Percentiles rank a stretch among this genome's conserved stretches.
These are phyloP conservation scores for Caenorhabditis sp. DNA, from an alignment of 2,888 invertebrate genomes.

Conservation along the genomic window DNA sequence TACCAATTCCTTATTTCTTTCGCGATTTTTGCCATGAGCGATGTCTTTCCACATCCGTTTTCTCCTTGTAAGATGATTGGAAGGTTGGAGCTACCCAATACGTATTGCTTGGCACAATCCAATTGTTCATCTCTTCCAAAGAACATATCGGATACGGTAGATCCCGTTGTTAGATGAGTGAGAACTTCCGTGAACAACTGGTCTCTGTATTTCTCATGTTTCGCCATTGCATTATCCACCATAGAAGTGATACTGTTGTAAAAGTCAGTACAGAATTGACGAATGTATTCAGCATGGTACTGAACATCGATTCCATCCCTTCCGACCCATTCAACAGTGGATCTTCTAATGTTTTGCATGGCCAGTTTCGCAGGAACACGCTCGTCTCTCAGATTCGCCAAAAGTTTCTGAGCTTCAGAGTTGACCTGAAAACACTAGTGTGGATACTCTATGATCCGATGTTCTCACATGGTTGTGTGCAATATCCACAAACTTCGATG, in stretches of 20 bases:
- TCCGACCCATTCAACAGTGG: conserved; percentile 97
- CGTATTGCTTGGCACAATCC: conserved; percentile 89
- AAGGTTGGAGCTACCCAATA: conserved; percentile 90
- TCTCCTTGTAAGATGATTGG: conserved; percentile 89
- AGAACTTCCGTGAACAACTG: conserved; percentile 71
- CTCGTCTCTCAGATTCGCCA: conserved; percentile 93
- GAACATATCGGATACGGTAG: conserved; percentile 85
- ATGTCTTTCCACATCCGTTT: conserved; percentile 98
- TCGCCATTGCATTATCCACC: conserved; percentile 80
- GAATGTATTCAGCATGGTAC: conserved; percentile 88
- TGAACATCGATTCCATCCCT: conserved; percentile 94
- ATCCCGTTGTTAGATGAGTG: conserved; percentile 68
- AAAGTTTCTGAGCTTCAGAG: conserved; percentile 92
- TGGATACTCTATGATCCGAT: neutral
- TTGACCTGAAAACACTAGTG: conserved; percentile 90
- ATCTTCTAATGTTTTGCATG: conserved; percentile 92
- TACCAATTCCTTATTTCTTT: conserved; percentile 83
- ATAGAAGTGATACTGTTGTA: conserved; percentile 77
- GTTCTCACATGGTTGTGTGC: conserved; percentile 84
- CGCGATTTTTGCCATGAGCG: conserved; percentile 93
- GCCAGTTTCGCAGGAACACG: conserved; percentile 93
- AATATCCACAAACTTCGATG: conserved; percentile 96
- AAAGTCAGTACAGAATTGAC: conserved; percentile 80
- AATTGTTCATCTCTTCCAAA: conserved; percentile 94
- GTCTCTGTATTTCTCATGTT: conserved; percentile 78